Percentiles rank a stretch among this genome's conserved stretches.
Evolutionary conservation across 92 coral and sea anemone species (phyloP).

Genomic region (Zoanthus gigantus): DNA sequence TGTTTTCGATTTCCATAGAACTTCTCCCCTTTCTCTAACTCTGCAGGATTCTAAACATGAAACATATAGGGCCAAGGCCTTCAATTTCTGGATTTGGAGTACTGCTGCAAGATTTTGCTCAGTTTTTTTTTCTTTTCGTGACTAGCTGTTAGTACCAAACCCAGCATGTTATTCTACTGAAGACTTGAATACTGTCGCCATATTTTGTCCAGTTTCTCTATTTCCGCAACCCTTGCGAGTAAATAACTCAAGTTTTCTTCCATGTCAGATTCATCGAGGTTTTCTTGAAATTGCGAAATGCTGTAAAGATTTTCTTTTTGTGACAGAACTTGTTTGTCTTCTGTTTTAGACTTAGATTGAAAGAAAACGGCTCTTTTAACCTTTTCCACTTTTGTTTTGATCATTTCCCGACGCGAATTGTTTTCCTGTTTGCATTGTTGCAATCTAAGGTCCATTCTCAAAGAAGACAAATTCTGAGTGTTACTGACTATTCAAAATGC

Average conservation of each 20-base stretch:
- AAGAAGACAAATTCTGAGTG: background rate
- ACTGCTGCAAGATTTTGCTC: background rate
- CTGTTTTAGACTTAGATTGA: background rate
- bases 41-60: background rate
- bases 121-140: background rate
- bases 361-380: background rate
- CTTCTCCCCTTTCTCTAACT: background rate
- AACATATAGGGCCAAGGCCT: background rate
- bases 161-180: background rate
- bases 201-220: background rate
- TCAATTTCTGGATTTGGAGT: background rate
- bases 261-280: background rate
- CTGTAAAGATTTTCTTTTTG: background rate
- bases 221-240: background rate
- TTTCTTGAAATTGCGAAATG: background rate
- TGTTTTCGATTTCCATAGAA: background rate
- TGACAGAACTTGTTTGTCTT: background rate
- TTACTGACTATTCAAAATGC: background rate
- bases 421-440: background rate
- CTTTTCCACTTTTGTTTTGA: background rate
- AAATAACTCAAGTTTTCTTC: background rate
- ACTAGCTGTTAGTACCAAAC: background rate
- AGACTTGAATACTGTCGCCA: background rate
- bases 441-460: background rate
- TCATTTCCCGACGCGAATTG: background rate